Conservation (phyloP, 2,113 vertebrate genomes). For the Macquaria ambigua region DNA sequence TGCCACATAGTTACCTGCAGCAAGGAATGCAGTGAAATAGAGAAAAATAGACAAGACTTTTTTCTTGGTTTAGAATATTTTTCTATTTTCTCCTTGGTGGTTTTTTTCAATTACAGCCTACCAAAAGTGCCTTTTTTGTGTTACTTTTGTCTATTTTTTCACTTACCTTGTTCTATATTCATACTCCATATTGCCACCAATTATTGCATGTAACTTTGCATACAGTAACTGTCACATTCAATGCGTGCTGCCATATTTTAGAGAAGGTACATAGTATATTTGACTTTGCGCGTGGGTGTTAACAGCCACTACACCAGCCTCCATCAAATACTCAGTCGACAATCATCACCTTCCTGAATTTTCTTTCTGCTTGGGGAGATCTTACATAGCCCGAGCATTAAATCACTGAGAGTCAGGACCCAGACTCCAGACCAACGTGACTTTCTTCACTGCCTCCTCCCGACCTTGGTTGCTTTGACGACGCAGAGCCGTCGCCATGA, state of each 20-base stretch:
- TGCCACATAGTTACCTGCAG: conserved; percentile 42
- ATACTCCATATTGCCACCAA: background rate
- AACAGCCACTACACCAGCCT: background rate
- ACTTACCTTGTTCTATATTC: background rate
- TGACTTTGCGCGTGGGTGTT: background rate
- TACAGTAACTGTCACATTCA: background rate
- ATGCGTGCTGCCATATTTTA: background rate
- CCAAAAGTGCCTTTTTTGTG: conserved; percentile 78
- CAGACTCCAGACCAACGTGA: background rate
- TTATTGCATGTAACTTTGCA: background rate
- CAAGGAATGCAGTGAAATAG: conserved; percentile 52
- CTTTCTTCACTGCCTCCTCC: background rate
- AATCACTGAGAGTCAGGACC: background rate
- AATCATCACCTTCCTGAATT: conserved; percentile 27
- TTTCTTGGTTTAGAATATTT: conserved; percentile 25
- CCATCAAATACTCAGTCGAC: conserved; percentile 5
- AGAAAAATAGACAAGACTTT: background rate
- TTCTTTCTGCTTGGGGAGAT: background rate
- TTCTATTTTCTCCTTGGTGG: conserved; percentile 27
- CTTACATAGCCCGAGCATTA: background rate
- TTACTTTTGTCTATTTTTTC: conserved; percentile 4
- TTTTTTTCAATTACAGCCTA: conserved; percentile 1
- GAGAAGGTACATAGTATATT: conserved; percentile 4
- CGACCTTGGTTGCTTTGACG: background rate
- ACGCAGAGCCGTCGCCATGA: conserved; percentile 53